phyloP scores from a whole-genome alignment of 2,113 vertebrate genomes.

The Passerina amoena region DNA sequence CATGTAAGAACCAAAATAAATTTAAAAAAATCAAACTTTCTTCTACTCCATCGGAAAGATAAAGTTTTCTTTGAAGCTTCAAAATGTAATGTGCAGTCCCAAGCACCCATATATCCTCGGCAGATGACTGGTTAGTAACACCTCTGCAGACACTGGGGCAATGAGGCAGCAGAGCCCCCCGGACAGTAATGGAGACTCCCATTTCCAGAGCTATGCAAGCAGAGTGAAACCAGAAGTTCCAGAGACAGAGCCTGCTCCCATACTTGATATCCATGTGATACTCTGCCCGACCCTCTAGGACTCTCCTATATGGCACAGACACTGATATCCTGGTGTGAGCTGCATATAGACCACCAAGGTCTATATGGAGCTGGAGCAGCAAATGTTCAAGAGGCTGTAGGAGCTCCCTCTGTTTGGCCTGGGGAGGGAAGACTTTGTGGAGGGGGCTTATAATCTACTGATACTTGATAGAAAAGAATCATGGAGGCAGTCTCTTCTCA shows the following conservation, averaged over 20 bases:
- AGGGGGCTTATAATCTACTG: fast-evolving
- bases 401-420: not conserved
- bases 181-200: not conserved
- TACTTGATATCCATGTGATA: not conserved
- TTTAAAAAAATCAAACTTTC: not conserved
- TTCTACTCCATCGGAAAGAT: not conserved
- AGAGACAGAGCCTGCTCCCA: not conserved
- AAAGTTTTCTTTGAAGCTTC: not conserved
- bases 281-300: too few relatives aligned
- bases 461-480: not conserved
- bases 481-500: not conserved
- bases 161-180: fast-evolving
- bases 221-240: not conserved
- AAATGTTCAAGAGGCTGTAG: not conserved
- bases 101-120: not conserved
- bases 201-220: fast-evolving
- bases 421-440: not conserved
- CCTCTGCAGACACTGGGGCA: not conserved
- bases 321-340: fast-evolving
- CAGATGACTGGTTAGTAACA: not conserved
- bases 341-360: fast-evolving
- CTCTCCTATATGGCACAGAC: not conserved
- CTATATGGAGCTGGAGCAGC: not conserved
- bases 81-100: not conserved
- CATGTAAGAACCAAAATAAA: not conserved